Percentiles rank a stretch among this genome's conserved stretches.
Evolutionary conservation across 2,797 vertebrate genomes (phyloP).

Genomic region (Bradypodion pumilum): DNA sequence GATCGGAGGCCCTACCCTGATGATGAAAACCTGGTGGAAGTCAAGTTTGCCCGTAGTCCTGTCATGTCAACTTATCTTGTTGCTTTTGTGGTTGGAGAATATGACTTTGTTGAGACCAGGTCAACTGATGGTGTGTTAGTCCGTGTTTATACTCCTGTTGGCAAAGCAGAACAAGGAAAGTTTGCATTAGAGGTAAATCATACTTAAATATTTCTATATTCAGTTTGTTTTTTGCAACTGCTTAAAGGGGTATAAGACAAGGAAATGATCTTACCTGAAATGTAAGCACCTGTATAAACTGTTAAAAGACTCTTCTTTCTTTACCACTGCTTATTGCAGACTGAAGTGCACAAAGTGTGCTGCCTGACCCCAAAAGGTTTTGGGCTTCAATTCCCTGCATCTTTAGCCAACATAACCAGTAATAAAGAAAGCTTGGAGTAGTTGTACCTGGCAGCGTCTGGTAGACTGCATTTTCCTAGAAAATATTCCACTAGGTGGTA

Average conservation of each 20-base stretch:
- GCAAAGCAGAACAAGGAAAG: constrained; percentile 95
- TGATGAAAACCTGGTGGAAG: constrained; percentile 92
- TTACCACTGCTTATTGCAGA: no score
- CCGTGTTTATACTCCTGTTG: constrained; percentile 94
- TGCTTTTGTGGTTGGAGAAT: constrained; percentile 97
- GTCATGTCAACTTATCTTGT: constrained; percentile 98
- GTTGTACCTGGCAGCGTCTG: no score
- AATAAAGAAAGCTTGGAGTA: no score
- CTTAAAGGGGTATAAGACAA: background rate
- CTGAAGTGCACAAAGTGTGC: no score
- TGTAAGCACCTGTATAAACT: no score
- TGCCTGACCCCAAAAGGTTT: no score
- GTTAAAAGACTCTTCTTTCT: no score
- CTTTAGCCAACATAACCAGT: background rate
- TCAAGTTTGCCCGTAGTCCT: constrained; percentile 93
- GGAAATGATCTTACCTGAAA: background rate
- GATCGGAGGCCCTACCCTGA: constrained; percentile 92
- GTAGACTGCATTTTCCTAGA: no score
- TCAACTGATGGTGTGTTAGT: constrained; percentile 91
- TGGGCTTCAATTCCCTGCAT: no score
- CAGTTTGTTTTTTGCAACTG: background rate
- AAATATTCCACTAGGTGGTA: no score
- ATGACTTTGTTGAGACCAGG: constrained; percentile 94
- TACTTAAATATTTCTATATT: constrained; percentile 23
- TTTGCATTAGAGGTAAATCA: constrained; percentile 95